Base-by-base conservation (phyloP, 2,113 vertebrate species). In the Misgurnus anguillicaudatus region DNA sequence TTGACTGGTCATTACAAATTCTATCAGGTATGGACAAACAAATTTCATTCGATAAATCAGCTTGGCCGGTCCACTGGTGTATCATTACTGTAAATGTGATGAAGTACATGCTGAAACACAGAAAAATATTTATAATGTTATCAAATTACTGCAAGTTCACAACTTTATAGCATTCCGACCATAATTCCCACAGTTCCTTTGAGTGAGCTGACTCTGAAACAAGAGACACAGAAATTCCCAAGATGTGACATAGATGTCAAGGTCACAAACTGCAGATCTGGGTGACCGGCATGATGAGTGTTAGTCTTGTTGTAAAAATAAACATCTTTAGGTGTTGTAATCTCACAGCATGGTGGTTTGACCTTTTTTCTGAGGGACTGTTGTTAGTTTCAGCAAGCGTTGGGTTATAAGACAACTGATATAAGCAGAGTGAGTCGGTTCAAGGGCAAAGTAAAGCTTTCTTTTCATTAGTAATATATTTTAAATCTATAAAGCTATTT, bases 321-420 rank as follows among this genome's bases (percentile, higher is more conserved):
- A 72, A 72, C 53, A 72, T 72, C 6, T 6, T 45, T 77, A 13
- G 3, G 14, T 3, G 17, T 78, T 63, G 24, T 24, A 3, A 58
- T 36, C 53, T 58, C 69, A 21, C 36, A 14, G 31, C 10, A 72
- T 72, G 51, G 16, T 57, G 51, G 69, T 53, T 71, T 71, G 68
- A 71, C 68, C 68, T 71, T 71, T 36, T 31, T 36, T 47, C 45
- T 51, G 66, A 14, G n/a, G 48, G 68, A 39, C 31, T 38, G 21
- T 53, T 57, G 6, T 57, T 19, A 57, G n/a, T 57, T 19, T 57
- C 48, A 51, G 48, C 48, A 16, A 14, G 48, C 41, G 45, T 9
- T 47, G 47, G 10, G 47, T 51, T 10, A 13, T 11, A 13, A 13
- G 14, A 4, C 48, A 14, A 14, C n/a, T 14, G 13, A 51, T 51